Conservation (phyloP, 2,888 invertebrate genomes). For the Stenchaetothrips biformis region DNA sequence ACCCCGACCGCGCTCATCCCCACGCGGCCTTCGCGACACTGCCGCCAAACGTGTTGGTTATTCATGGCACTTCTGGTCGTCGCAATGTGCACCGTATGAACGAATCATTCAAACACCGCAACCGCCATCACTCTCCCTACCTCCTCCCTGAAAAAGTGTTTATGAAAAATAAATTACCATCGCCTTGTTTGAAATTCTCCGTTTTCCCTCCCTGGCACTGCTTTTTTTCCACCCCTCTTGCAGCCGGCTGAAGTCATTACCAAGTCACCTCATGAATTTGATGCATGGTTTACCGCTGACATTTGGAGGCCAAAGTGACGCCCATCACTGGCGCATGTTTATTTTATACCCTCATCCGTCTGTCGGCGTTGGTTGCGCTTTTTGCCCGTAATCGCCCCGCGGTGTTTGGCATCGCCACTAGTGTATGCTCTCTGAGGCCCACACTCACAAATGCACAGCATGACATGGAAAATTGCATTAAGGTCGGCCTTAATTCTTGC, state of each 20-base stretch:
- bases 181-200: not conserved
- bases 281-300: not conserved
- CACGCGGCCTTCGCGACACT: not conserved
- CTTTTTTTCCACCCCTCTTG: not conserved
- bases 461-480: no score
- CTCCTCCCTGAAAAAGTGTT: not conserved
- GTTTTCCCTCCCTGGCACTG: not conserved
- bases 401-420: no score
- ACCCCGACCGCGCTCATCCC: not conserved
- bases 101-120: not conserved
- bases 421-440: no score
- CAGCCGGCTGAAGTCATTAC: not conserved
- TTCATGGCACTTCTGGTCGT: not conserved
- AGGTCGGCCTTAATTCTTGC: no score
- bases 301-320: not conserved
- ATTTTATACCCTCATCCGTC: no score
- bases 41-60: no score
- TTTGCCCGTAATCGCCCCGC: no score
- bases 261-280: constrained; percentile 6
- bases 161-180: not conserved
- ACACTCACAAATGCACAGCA: no score
- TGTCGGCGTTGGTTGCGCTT: no score
- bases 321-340: no score
- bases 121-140: constrained; percentile 26
- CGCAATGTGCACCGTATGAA: not conserved